Evolutionary conservation across 2,888 invertebrate genomes (phyloP), one percentile per base, ranked within the genome.

Genomic region (Platycnemis pennipes): DNA sequence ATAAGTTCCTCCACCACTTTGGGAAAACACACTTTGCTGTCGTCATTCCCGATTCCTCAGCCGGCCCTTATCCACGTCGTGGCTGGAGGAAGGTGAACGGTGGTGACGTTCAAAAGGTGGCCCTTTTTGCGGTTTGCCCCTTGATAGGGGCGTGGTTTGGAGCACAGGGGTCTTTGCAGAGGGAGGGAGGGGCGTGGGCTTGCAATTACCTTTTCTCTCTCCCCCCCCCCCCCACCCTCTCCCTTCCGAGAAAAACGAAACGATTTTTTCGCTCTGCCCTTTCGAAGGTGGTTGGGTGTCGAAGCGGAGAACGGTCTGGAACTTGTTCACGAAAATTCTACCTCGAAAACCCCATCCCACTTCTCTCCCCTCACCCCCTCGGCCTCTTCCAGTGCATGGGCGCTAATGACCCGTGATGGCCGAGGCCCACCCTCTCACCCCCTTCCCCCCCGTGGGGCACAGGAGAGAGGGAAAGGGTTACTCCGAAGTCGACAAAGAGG

Each of bases 191-290:
- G 63, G 63, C 19, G 8, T 2, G 63, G 63, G 19, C 26, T 63
- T 63, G n/a, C 63, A 63, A 63, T 63, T 63, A 63, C 63, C 26
- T n/a, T n/a, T 63, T n/a, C 63, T 26, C 63, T 22, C 56, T 19
- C 56, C 2, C 19, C 63, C 8, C 63, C 63, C 63, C 19, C 56
- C 22, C 56, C 2, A 7, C 63, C 8, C 63, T 22, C n/a, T 22
- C 63, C 26, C 63, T 63, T 63, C 63, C 63, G 63, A 63, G 63
- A 63, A 63, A 63, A 63, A 63, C 26, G 63, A 63, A 63, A n/a
- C 8, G 63, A 63, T 63, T 26, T 63, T 63, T 63, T 63, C 26
- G 22, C 5, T n/a, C n/a, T 63, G 63, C 26, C 19, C 8, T 22
- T n/a, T 11, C n/a, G 13, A 11, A 11, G 53, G 53, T 16, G 63